Base-by-base conservation (phyloP, 2,113 vertebrate species). In the Athene cunicularia region DNA sequence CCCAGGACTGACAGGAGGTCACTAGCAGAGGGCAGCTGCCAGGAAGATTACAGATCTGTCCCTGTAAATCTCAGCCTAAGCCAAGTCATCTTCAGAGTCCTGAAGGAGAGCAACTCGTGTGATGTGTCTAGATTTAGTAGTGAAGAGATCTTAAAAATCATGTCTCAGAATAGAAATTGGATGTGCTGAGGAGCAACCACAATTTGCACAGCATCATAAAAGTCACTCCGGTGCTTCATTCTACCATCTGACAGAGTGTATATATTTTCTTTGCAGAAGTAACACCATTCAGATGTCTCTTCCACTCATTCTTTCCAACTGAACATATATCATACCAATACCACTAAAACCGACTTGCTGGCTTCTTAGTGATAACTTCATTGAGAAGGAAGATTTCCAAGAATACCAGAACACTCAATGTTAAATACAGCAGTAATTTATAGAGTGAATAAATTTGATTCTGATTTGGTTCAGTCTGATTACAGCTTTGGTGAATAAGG, bases 371-470 rank as follows among this genome's bases (percentile, higher is more conserved):
- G 35, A 52, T 47, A 85, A 52, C 33, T 71, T 86, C 79, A 70
- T 33, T 45, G 47, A 52, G 83, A 86, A 86, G 26, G 37, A 95
- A 72, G 53, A 82, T 60, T 92, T 86, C 73, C 60, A 94, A 86
- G 63, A 93, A 95, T 56, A 75, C 5, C 43, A 75, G 56, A 88
- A 86, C 23, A 43, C 41, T 37, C 37, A 11, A 21, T 33, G 35
- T 74, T 85, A 94, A 92, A 92, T 52, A 84, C 27, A 86, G 80
- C 37, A 79, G 64, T 71, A 84, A 89, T 75, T 67, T 86, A 74
- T 27, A 60, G 49, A 90, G 49, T 3, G 39, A 77, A 93, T 71
- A 92, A 58, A 92, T 74, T 39, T 63, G 15, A 81, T 75, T 88
- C 45, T 47, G 45, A 47, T 21, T 47, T 47, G 45, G 20, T 47